Base-by-base conservation (phyloP, 2,113 vertebrate genomes). In the Nettapus auritus region DNA sequence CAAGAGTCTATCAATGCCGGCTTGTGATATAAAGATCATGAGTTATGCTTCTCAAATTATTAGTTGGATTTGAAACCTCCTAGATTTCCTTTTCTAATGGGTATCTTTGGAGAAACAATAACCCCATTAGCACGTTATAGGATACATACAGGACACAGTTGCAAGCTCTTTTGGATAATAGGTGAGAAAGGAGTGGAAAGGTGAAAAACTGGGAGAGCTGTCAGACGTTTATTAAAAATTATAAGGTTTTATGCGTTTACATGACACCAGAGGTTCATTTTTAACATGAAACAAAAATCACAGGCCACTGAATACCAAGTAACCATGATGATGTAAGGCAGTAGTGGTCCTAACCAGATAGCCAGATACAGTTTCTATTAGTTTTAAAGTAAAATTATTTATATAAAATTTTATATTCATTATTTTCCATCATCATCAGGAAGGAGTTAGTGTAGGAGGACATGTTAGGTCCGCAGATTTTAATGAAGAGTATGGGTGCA, bases 331-430 rank as follows among this genome's bases (percentile, higher is more conserved):
- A 13, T 78, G 13, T 13, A 42, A 81, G n/a, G 10, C 13, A 60
- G 4, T 44, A 44, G 21, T 19, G 26, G 16, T 66, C 29, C 36
- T 57, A 50, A 14, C 67, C 7, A 75, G 20, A 8, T 13, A 63
- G 2, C 4, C 19, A 69, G 77, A 46, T 18, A 29, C 0, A 59
- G 84, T 50, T 91, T 36, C 16, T 83, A 3, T 25, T 73, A 13
- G 18, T 26, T 80, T 83, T 63, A 48, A 91, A 92, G 21, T 44
- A 50, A 25, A 9, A 3, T 38, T 77, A 42, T 66, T 88, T 66
- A 44, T 10, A 19, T 33, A 82, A 28, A 63, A 0, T 0, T 46
- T 15, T 34, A 8, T n/a, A 52, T 13, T 84, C 57, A 57, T 14
- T 40, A 23, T 64, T 38, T 89, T 94, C 70, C 57, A 25, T 44